Evolutionary conservation across 2,888 invertebrate genomes (phyloP).

Genomic region (Ormia ochracea): DNA sequence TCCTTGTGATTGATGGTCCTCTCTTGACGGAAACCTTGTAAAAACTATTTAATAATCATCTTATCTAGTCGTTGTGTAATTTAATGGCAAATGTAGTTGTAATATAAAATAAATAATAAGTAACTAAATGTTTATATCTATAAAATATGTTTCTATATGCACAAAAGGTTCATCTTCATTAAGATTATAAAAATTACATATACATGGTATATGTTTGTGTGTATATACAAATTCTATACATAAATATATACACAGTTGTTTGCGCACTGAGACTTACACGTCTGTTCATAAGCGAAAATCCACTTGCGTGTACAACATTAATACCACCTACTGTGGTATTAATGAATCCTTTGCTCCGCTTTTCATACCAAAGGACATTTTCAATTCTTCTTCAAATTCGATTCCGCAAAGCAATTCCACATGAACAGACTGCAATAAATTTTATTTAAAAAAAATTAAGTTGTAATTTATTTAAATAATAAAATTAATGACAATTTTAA

Average conservation of each 20-base stretch:
- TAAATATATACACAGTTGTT: background rate
- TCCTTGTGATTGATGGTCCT: background rate
- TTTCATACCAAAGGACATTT: too few relatives aligned
- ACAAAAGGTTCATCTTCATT: constrained; percentile 3
- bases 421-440: too few relatives aligned
- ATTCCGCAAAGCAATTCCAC: background rate
- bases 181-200: too few relatives aligned
- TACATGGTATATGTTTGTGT: too few relatives aligned
- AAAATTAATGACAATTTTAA: background rate
- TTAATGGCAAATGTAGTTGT: constrained; percentile 16
- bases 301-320: too few relatives aligned
- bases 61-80: constrained; percentile 25
- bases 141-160: background rate
- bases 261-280: background rate
- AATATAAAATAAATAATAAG: background rate
- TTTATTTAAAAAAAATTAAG: background rate
- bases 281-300: background rate
- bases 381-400: background rate
- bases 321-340: too few relatives aligned
- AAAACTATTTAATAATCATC: background rate
- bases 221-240: too few relatives aligned
- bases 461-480: background rate
- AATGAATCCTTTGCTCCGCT: too few relatives aligned
- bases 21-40: background rate
- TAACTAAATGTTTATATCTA: background rate